Percentiles rank a stretch among this genome's conserved stretches.
Evolutionary conservation across 2,888 invertebrate genomes (phyloP).

Genomic region (Gerris lacustris): DNA sequence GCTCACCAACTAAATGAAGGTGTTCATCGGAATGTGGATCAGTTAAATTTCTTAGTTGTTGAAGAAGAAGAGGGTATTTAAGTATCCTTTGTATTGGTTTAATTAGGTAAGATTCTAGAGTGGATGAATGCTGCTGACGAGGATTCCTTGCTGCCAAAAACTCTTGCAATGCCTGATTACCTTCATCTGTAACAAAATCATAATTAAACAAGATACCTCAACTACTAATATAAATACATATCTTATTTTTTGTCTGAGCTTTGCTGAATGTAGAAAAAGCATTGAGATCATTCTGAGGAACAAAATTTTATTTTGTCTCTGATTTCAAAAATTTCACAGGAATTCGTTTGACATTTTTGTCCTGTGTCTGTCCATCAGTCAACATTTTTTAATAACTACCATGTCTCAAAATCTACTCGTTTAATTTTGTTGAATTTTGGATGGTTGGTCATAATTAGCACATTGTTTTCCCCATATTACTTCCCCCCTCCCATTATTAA

Average conservation of each 20-base stretch:
- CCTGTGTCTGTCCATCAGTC: too few species aligned
- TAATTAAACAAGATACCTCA: constrained; percentile 29
- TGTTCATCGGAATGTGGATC: constrained; percentile 88
- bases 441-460: too few species aligned
- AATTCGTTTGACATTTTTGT: too few species aligned
- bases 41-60: constrained; percentile 87
- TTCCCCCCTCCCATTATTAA: too few species aligned
- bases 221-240: constrained; percentile 25
- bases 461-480: too few species aligned
- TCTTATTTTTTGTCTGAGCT: constrained; percentile 2
- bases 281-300: too few species aligned
- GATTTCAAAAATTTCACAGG: too few species aligned
- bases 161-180: constrained; percentile 90
- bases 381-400: too few species aligned
- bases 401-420: too few species aligned
- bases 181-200: constrained; percentile 57
- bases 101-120: constrained; percentile 93
- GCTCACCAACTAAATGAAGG: constrained; percentile 72
- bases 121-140: constrained; percentile 91
- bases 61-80: constrained; percentile 88
- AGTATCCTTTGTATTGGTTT: constrained; percentile 97
- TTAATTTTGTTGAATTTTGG: too few species aligned
- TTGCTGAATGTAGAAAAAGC: background rate
- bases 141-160: constrained; percentile 90
- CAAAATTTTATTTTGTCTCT: too few species aligned